Evolutionary conservation across 2,797 vertebrate species (phyloP), one percentile per base, ranked within the genome.

Genomic region (Corythornis leucogaster): DNA sequence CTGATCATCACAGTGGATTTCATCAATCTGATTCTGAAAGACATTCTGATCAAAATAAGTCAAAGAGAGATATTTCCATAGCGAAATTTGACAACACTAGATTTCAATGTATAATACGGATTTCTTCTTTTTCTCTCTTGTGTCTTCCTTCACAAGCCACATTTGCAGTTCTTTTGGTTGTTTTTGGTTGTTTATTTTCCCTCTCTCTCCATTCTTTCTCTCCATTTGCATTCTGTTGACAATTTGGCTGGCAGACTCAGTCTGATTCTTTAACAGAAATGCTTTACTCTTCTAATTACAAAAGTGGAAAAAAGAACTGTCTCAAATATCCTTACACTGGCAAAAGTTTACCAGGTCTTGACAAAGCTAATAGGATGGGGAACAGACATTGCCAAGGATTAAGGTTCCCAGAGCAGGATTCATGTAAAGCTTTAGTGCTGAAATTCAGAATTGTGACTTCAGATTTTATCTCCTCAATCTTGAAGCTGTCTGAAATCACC

Each of bases 401-500:
- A 81, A 66, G 79, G 80, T 53, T 81, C 20, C 31, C 58, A 33
- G 68, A 86, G 26, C 24, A 64, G 17, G 19, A 91, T 71, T 71
- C 43, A 25, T 62, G 33, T 14, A 46, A 69, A 46, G 25, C 28
- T 62, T 89, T 71, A 51, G 19, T 61, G 38, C 35, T 85, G 63
- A 87, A 91, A 83, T 73, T 35, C 43, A 59, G 81, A 94, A 69
- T 1, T 79, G 16, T 63, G 63, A 76, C 55, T 67, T 81, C 73
- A 68, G 50, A 81, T 85, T 80, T 6, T 89, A 58, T 75, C 66
- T 82, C 68, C 51, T 91, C 80, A 71, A 83, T 87, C 73, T 83
- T 78, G 50, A 87, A 91, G 58, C 58, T 83, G 38, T 51, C 80
- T 87, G 63, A 94, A 92, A 83, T 80, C 70, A 79, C 54, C 30